These are phyloP conservation scores for Sitta carolinensis DNA, from an alignment of 2,797 vertebrate species.

Conservation along the genomic window DNA sequence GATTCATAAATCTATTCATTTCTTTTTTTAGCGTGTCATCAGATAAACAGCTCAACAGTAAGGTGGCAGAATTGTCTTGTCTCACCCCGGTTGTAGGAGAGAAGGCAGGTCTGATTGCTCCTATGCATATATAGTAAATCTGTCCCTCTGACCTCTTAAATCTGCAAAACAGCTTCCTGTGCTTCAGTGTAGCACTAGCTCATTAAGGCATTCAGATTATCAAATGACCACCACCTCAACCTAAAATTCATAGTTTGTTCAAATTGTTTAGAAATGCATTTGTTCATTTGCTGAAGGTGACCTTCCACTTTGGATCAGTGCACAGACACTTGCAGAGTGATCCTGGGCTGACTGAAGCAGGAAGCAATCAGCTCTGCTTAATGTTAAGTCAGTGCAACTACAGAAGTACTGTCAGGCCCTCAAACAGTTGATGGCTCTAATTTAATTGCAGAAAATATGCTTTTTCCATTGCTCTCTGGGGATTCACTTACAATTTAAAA, in stretches of 20 bases:
- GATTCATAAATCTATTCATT: conserved; percentile 65
- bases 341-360: not conserved
- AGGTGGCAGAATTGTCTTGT: conserved; percentile 1
- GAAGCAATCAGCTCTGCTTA: not conserved
- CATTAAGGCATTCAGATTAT: not conserved
- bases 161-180: not conserved
- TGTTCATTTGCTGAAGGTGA: conserved; percentile 4
- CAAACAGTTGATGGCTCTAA: not conserved
- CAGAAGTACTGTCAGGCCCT: not conserved
- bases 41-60: conserved; percentile 31
- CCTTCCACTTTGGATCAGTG: not conserved
- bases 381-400: not conserved
- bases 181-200: not conserved
- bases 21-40: conserved; percentile 55
- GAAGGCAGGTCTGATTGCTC: not conserved
- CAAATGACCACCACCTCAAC: not conserved
- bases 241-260: not conserved
- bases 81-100: not conserved
- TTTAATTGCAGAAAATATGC: not conserved
- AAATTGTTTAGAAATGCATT: not conserved
- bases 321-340: not conserved
- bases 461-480: not conserved
- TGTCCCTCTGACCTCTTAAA: not conserved
- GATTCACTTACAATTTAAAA: not conserved
- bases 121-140: not conserved